Base-by-base conservation (phyloP, 2,888 invertebrate species). In the Eupeodes luniger region DNA sequence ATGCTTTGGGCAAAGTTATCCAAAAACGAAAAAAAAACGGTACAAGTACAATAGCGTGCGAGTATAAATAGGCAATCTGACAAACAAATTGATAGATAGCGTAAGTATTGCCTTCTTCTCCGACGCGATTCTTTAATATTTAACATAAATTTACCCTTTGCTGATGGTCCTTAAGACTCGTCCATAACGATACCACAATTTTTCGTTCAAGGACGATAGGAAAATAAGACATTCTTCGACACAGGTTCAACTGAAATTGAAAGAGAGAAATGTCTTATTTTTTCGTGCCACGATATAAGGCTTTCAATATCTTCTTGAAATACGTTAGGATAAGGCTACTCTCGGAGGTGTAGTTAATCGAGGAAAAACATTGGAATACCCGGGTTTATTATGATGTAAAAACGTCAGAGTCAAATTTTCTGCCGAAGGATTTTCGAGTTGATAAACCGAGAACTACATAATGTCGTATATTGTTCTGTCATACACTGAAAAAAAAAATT, bases 331-430 rank as follows among this genome's bases (percentile, higher is more conserved):
- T 36, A 19, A 70, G 53, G 34, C 69, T 55, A 55, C 55, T 70
- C 40, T 53, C 69, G 40, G 40, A 40, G 55, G 69, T 34, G 40
- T 61, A 19, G 72, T 66, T 44, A 59, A 67, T 67, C 36, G 67
- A 49, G 27, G 51, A 19, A 53, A 77, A 61, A 61, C 72, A 67
- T 69, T 69, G 69, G 49, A 75, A 62, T 75, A 61, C 69, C 79
- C 69, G 69, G 69, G 40, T 62, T 57, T 79, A 64, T 79, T 57
- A 84, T 67, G 55, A 70, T 70, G 55, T 40, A 84, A 69, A 67
- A 55, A 79, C 49, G 66, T 69, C 61, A 27, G 74, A 69, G 79
- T 74, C 61, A 80, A 84, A 84, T 79, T 79, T 69, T 84, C 79
- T 84, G 79, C 62, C 62, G 62, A 79, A 47, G 79, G 79, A 79